Base-by-base conservation (phyloP, 92 coral and sea anemone genomes). In the Actinernus sp. region DNA sequence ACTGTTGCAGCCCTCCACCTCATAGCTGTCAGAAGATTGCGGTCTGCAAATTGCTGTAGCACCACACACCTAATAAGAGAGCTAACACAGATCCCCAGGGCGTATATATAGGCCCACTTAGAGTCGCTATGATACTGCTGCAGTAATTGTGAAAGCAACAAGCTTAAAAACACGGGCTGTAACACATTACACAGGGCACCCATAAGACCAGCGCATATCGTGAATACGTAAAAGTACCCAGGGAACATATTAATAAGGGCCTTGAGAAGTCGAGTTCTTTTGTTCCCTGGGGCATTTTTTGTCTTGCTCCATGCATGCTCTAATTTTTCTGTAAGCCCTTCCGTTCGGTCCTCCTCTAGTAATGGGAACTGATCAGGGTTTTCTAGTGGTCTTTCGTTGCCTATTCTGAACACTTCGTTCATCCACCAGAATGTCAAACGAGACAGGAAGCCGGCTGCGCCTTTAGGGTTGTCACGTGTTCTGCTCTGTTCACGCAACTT, bases 1-100 rank as follows among this genome's bases (percentile, higher is more conserved):
- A 76, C 60, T 21, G 85, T 62, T 18, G 75, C 90, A 24, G 84
- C 76, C 47, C 74, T 80, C 90, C 90, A 84, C 12, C 85, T 68
- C 56, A 84, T 57, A 0, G 75, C 69, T 26, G 52, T 69, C 25
- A 84, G 21, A 0, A 25, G 46, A 20, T 58, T 28, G 8, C 65
- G 29, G 22, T 51, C 74, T 11, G 29, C 46, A 31, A 26, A 62
- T 52, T 84, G 90, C 24, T 70, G 85, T 1, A 36, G 30, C 20
- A 61, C 73, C 22, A 76, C 11, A 63, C 52, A 65, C 3, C 79
- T 22, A 2, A 77, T 44, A 2, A 76, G 29, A 0, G 79, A 46
- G 43, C 84, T 51, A 36, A 69, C 10, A 53, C 90, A 84, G 64
- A 84, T 84, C n/a, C 90, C 90, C 26, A 62, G 55, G 17, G 79